Evolutionary conservation across 1,140 invertebrate species (phyloP).

Genomic region (Sarcophaga peregrina): DNA sequence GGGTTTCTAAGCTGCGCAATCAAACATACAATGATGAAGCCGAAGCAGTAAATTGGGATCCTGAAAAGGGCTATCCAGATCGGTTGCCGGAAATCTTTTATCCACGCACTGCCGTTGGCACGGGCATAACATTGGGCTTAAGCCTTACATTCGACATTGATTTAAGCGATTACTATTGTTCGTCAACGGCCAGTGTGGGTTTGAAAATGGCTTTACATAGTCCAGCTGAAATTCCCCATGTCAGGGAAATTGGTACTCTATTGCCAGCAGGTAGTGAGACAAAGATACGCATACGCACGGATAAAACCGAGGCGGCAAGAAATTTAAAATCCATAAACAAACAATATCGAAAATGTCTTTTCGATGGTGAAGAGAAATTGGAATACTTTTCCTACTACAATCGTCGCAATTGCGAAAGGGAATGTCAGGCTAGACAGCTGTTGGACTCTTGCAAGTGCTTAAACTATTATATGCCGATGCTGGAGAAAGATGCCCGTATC

Average conservation of each 20-base stretch:
- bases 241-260: constrained; percentile 76
- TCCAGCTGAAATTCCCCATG: constrained; percentile 80
- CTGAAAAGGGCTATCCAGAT: constrained; percentile 74
- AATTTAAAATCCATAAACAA: constrained; percentile 71
- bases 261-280: constrained; percentile 76
- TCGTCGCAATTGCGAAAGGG: constrained; percentile 73
- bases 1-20: not conserved
- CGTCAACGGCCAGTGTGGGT: constrained; percentile 77
- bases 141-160: constrained; percentile 77
- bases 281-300: constrained; percentile 73
- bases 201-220: constrained; percentile 80
- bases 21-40: constrained; percentile 5
- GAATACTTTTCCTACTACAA: constrained; percentile 69
- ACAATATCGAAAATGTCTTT: constrained; percentile 77
- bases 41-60: constrained; percentile 76
- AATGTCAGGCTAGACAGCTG: constrained; percentile 77
- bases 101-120: constrained; percentile 72
- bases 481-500: constrained; percentile 50
- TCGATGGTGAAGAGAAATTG: constrained; percentile 74
- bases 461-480: constrained; percentile 75
- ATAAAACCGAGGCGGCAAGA: constrained; percentile 72
- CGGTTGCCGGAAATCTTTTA: constrained; percentile 69
- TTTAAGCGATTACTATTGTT: constrained; percentile 79
- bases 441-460: constrained; percentile 75
- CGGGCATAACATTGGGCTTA: constrained; percentile 76